Conservation (phyloP, 2,113 vertebrate genomes). For the Quiscalus mexicanus region DNA sequence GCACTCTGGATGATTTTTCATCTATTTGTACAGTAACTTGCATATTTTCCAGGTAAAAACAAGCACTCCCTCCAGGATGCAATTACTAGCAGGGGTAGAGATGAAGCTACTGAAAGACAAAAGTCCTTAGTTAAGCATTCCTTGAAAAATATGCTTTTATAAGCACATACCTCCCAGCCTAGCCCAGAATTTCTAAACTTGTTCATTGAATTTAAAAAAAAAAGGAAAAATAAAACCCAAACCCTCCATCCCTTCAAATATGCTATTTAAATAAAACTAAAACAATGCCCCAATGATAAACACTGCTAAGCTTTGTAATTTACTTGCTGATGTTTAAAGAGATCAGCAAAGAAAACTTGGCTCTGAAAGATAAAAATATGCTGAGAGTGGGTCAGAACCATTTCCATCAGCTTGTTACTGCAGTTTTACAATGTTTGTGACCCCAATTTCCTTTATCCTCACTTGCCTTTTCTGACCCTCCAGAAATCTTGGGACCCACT, state of each 20-base stretch:
- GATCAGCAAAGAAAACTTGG: not conserved
- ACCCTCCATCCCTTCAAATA: not conserved
- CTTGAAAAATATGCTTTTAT: constrained; percentile 16
- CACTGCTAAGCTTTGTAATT: not conserved
- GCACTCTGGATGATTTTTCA: not conserved
- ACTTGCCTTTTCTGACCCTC: constrained; percentile 26
- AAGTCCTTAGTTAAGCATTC: not conserved
- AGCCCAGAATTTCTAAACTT: not conserved
- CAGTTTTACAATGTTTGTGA: constrained; percentile 34
- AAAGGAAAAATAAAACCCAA: not conserved
- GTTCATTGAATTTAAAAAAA: not conserved
- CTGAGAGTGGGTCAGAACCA: not conserved
- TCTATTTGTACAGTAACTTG: not conserved
- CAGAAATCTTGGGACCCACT: not conserved
- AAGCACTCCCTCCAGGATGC: not conserved
- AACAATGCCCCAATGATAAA: not conserved
- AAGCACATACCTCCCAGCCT: not conserved
- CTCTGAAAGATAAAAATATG: not conserved
- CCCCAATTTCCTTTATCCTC: constrained; percentile 39
- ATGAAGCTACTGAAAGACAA: constrained; percentile 21
- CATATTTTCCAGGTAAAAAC: constrained; percentile 34
- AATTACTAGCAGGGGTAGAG: not conserved
- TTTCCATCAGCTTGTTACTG: not conserved
- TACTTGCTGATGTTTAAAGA: not conserved
- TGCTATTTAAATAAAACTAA: not conserved